Base-by-base conservation (phyloP, 2,113 vertebrate genomes). In the Eulemur macaco region DNA sequence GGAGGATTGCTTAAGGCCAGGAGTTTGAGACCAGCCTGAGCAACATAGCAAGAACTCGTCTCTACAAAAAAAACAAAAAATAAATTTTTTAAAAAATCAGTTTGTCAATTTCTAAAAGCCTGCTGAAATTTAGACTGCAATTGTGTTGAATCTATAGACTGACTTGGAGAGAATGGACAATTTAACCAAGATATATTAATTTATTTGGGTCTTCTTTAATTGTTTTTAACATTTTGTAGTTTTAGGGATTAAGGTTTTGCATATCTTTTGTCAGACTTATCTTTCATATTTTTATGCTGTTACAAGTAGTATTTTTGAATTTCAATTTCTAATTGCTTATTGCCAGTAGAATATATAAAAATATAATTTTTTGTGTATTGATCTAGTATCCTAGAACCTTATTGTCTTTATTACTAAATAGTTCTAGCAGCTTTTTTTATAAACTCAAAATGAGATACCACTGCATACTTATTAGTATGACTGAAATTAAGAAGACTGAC, bases 401-500 rank as follows among this genome's bases (percentile, higher is more conserved):
- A 31, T 52, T 88, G 47, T 20, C 1, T 80, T 80, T 58, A 80
- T 81, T 86, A 54, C 18, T 54, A 54, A 54, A 54, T 54, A 95
- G 45, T 50, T 89, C 34, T 37, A 82, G 37, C 34, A 84, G 68
- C 12, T 50, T 68, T 86, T 71, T 60, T 50, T 45, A 73, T 42
- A 39, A 92, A 85, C 54, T 88, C 45, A 60, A 89, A 94, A 63
- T 50, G 60, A 91, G 39, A 42, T 52, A 52, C 18, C 14, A 86
- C 14, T 58, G 56, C 3, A 68, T n/a, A 94, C 13, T 34, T 14
- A 80, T 42, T 23, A 89, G 47, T 81, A 89, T 21, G 52, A 42
- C 42, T 96, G 69, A 90, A 90, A 86, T 60, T 54, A 69, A 94
- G 58, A 82, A 68, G 34, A 96, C 52, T 80, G 23, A 86, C 52